Conservation (phyloP, 2,888 invertebrate genomes). For the Dexiosoma caninum region DNA sequence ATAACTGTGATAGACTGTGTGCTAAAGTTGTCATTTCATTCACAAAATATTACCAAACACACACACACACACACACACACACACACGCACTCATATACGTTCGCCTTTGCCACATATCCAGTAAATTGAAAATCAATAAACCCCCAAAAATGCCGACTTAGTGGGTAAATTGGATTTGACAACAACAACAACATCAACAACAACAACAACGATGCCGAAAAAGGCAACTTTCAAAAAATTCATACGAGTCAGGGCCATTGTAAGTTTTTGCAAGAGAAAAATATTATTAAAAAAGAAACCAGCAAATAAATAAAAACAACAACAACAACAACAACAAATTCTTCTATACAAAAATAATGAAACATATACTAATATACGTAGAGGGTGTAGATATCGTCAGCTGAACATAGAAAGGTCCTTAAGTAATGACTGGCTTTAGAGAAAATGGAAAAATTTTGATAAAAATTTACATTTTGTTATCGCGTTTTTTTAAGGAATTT, state of each 20-base stretch:
- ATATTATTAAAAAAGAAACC: not conserved
- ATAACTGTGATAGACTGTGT: not conserved
- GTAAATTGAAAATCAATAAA: conserved; percentile 70
- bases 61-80: not conserved
- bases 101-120: conserved; percentile 5
- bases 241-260: conserved; percentile 63
- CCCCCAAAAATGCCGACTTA: conserved; percentile 69
- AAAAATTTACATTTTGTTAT: no score
- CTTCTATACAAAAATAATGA: not conserved
- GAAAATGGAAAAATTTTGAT: no score
- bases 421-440: no score
- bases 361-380: not conserved
- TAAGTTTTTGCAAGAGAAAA: conserved; percentile 53
- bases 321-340: not conserved
- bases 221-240: conserved; percentile 16
- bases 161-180: conserved; percentile 71
- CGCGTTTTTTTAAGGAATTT: no score
- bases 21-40: conserved; percentile 56
- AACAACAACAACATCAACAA: conserved; percentile 64
- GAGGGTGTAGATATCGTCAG: no score
- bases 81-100: not conserved
- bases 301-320: not conserved
- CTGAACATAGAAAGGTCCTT: no score
- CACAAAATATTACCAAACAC: conserved; percentile 40
- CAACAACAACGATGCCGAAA: conserved; percentile 43